Evolutionary conservation across 2,797 vertebrate genomes (phyloP).

Genomic region (Helarctos malayanus): DNA sequence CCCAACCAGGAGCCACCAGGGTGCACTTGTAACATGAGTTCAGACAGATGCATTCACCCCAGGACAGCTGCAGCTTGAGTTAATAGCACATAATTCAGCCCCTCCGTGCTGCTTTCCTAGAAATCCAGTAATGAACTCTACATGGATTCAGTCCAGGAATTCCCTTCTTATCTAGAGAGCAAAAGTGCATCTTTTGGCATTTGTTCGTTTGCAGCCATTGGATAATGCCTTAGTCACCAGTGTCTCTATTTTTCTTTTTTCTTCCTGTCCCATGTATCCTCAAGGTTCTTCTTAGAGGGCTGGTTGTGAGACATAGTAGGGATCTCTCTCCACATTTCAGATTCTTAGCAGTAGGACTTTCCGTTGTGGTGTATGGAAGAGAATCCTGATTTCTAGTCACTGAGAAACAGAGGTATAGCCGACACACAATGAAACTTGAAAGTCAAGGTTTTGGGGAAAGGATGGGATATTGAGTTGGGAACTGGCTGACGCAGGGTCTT

Average conservation of each 20-base stretch:
- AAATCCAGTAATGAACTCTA: neutral
- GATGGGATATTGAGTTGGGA: neutral
- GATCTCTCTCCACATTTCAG: neutral
- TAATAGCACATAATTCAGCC: constrained; percentile 23
- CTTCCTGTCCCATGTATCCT: neutral
- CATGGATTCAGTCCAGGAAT: neutral
- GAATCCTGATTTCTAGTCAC: neutral
- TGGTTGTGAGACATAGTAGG: neutral
- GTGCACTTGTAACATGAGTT: neutral
- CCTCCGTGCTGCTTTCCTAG: constrained; percentile 36
- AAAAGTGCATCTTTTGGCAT: neutral
- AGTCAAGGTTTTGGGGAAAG: neutral
- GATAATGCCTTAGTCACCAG: neutral
- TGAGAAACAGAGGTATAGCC: neutral
- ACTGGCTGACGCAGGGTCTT: neutral
- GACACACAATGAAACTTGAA: neutral
- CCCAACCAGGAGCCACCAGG: neutral
- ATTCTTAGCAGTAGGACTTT: constrained; percentile 7
- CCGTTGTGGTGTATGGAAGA: neutral
- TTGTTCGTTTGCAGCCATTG: neutral
- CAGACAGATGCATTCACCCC: neutral
- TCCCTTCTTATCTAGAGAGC: neutral
- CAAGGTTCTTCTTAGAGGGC: neutral
- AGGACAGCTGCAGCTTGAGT: neutral
- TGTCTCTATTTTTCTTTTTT: neutral